Evolutionary conservation across 2,888 invertebrate species (phyloP).

Genomic region (Calliphora vomitoria): DNA sequence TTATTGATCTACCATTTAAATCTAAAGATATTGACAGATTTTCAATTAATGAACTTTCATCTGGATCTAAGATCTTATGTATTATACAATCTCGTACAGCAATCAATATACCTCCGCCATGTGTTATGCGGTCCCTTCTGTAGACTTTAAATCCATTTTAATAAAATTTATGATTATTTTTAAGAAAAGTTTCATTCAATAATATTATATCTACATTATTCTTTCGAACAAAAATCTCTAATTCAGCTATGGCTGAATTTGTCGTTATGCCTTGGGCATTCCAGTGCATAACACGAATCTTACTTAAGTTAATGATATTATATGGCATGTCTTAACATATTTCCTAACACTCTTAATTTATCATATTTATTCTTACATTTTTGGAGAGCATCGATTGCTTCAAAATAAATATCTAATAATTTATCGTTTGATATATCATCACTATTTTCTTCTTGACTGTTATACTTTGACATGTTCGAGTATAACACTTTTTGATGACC

Average conservation of each 20-base stretch:
- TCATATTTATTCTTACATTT: conserved; percentile 39
- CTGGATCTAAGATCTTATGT: background rate
- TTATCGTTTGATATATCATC: conserved; percentile 32
- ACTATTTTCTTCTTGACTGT: background rate
- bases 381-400: conserved; percentile 34
- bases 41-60: background rate
- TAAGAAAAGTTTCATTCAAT: conserved; percentile 18
- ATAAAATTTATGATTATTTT: background rate
- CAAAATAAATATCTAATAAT: conserved; percentile 25
- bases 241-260: background rate
- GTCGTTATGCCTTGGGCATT: conserved; percentile 44
- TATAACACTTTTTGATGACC: background rate
- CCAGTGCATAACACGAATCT: conserved; percentile 37
- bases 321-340: conserved; percentile 41
- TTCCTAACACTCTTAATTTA: conserved; percentile 35
- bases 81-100: background rate
- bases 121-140: background rate
- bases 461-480: background rate
- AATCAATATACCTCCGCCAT: conserved; percentile 22
- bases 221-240: background rate
- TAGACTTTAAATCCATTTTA: conserved; percentile 10
- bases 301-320: background rate
- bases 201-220: conserved; percentile 7
- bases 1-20: background rate
- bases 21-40: background rate